Conservation (phyloP, 2,797 vertebrate species). For the Anas bernieri region DNA sequence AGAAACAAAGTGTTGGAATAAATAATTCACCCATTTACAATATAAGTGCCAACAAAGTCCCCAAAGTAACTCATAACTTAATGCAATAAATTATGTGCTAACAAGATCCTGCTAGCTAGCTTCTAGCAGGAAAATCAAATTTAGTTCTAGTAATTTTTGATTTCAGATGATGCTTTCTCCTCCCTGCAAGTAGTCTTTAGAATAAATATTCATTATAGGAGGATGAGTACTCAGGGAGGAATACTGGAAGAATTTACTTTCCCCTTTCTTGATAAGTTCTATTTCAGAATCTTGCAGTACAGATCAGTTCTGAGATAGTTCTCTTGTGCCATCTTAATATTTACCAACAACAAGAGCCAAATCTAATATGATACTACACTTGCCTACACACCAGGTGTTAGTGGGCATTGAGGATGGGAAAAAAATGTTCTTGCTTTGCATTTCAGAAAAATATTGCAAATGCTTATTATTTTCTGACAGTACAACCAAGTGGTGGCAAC, state of each 20-base stretch:
- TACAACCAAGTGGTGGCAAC: not conserved
- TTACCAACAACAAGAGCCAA: not conserved
- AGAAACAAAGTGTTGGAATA: constrained; percentile 24
- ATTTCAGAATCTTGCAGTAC: not conserved
- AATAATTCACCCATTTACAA: constrained; percentile 3
- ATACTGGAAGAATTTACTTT: not conserved
- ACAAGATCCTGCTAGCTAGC: not conserved
- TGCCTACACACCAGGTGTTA: not conserved
- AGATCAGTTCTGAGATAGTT: not conserved
- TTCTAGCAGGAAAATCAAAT: not conserved
- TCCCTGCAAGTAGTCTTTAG: not conserved
- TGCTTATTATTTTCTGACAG: not conserved
- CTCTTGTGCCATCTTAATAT: not conserved
- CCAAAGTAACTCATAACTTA: not conserved
- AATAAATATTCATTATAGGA: not conserved
- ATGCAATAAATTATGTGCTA: not conserved
- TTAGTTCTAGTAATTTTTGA: not conserved
- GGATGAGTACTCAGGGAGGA: not conserved
- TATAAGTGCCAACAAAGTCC: not conserved
- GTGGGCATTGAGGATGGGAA: not conserved
- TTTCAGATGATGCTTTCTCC: not conserved
- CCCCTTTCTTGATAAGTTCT: not conserved
- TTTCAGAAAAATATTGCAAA: not conserved
- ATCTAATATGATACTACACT: not conserved
- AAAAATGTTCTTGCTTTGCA: not conserved